Percentiles rank a stretch among this genome's conserved stretches.
phyloP scores from a whole-genome alignment of 2,888 invertebrate genomes.

The Matsumyia berberina region DNA sequence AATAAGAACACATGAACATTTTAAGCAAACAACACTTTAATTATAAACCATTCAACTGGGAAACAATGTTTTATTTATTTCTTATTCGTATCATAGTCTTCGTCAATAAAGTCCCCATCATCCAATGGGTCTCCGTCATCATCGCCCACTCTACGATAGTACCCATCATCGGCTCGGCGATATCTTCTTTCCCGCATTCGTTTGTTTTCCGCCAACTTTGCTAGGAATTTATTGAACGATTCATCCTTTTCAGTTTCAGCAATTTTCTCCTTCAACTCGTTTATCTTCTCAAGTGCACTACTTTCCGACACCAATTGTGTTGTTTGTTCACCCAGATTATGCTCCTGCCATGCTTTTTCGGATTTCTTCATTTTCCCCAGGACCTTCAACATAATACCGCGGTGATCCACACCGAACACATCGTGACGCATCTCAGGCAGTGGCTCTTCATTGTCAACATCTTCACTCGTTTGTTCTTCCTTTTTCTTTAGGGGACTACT shows the following conservation, averaged over 20 bases:
- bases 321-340: conserved; percentile 10
- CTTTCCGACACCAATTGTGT: background rate
- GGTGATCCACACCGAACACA: conserved; percentile 89
- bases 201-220: conserved; percentile 69
- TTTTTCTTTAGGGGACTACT: conserved; percentile 39
- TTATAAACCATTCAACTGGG: background rate
- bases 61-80: background rate
- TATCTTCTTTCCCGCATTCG: conserved; percentile 78
- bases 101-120: conserved; percentile 80
- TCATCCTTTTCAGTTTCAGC: conserved; percentile 67
- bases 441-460: conserved; percentile 82
- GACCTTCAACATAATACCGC: conserved; percentile 87
- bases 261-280: conserved; percentile 34
- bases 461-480: conserved; percentile 65
- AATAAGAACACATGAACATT: too few relatives aligned
- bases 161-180: conserved; percentile 28
- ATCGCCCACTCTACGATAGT: conserved; percentile 36
- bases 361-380: conserved; percentile 85
- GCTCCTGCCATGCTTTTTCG: conserved; percentile 85
- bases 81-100: conserved; percentile 75
- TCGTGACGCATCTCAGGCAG: conserved; percentile 90
- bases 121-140: conserved; percentile 70
- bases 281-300: conserved; percentile 11
- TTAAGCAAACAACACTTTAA: background rate
- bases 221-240: conserved; percentile 74